Conservation (phyloP, 2,797 vertebrate species). For the Cygnus olor region DNA sequence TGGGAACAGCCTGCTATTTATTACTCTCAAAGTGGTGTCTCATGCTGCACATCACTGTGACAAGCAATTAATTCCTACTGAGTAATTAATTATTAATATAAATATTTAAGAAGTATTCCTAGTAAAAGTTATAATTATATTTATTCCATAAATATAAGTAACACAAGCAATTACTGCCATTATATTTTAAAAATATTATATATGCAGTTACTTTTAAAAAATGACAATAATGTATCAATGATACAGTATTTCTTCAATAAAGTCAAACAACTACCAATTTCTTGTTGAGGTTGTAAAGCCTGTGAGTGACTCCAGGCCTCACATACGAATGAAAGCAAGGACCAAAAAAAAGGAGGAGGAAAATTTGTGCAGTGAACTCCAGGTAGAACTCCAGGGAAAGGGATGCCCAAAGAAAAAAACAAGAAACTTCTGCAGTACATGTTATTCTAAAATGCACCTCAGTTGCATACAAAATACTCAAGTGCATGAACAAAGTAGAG, state of each 20-base stretch:
- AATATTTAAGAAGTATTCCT: slow-evolving; percentile 32
- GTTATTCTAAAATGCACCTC: not conserved
- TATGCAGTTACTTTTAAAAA: not conserved
- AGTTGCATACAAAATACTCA: not conserved
- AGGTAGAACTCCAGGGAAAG: not conserved
- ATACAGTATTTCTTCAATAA: not conserved
- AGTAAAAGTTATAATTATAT: slow-evolving; percentile 32
- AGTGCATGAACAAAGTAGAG: not conserved
- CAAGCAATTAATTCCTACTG: slow-evolving; percentile 59
- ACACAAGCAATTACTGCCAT: not conserved
- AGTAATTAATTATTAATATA: slow-evolving; percentile 71
- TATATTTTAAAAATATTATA: not conserved
- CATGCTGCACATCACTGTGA: slow-evolving; percentile 44
- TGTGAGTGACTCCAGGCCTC: not conserved
- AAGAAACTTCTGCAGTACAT: not conserved
- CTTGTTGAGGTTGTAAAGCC: not conserved
- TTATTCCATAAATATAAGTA: not conserved
- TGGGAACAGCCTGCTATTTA: slow-evolving; percentile 38
- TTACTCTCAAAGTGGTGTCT: slow-evolving; percentile 27
- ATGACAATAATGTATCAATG: not conserved
- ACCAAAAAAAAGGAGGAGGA: not conserved
- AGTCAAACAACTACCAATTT: not conserved
- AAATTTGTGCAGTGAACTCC: not conserved
- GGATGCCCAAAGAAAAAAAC: not conserved
- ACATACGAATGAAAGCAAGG: not conserved